phyloP scores from a whole-genome alignment of 2,888 invertebrate genomes.

The Leptinotarsa haldemani region DNA sequence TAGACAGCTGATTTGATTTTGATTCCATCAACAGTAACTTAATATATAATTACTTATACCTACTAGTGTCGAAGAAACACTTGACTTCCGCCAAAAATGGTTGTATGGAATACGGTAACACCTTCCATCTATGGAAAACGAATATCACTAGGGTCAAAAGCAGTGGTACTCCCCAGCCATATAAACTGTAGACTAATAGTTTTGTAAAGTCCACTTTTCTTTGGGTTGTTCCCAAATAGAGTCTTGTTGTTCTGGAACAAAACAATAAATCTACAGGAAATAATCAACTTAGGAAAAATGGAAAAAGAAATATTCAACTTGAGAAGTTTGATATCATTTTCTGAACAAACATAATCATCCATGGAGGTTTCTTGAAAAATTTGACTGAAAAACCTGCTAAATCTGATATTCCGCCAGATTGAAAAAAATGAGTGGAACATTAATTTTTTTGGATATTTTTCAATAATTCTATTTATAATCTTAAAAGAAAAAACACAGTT shows the following conservation, averaged over 20 bases:
- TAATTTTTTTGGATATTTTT: no score
- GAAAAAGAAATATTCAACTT: no score
- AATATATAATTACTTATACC: slow-evolving; percentile 34
- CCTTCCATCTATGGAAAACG: slow-evolving; percentile 68
- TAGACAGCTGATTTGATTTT: no score
- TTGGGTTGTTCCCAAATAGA: slow-evolving; percentile 63
- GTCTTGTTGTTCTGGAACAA: slow-evolving; percentile 42
- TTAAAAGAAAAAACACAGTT: no score
- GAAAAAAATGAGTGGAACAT: no score
- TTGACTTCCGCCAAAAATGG: slow-evolving; percentile 70
- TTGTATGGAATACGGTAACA: slow-evolving; percentile 67
- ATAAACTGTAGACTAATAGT: slow-evolving; percentile 75
- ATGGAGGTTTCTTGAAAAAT: no score
- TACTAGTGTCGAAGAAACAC: slow-evolving; percentile 76
- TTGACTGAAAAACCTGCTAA: no score
- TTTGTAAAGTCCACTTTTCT: slow-evolving; percentile 68
- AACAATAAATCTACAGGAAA: background rate
- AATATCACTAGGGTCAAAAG: slow-evolving; percentile 70
- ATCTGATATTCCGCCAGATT: no score
- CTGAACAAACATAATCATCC: no score
- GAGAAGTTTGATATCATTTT: no score
- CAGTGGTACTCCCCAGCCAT: slow-evolving; percentile 78
- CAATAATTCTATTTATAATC: no score
- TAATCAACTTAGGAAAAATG: no score
- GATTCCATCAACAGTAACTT: background rate